phyloP scores from a whole-genome alignment of 2,797 vertebrate genomes.

The Carcharodon carcharias region DNA sequence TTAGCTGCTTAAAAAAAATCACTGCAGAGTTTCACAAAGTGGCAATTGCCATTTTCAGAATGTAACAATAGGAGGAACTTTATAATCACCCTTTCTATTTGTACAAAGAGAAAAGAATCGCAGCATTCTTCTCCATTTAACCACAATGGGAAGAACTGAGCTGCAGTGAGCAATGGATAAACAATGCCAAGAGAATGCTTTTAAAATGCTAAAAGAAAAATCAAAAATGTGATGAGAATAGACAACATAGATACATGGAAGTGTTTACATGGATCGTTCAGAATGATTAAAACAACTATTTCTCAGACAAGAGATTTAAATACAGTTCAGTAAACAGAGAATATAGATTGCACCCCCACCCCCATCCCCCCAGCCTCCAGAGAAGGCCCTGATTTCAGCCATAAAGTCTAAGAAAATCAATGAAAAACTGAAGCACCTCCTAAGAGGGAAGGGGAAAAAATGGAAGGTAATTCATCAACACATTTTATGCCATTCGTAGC shows the following conservation, averaged over 20 bases:
- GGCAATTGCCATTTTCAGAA: not conserved
- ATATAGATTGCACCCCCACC: not conserved
- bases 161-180: not conserved
- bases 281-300: not conserved
- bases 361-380: too few species aligned
- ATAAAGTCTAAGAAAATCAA: not conserved
- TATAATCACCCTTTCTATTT: not conserved
- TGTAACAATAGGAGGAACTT: not conserved
- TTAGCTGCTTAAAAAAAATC: not conserved
- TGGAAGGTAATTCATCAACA: not conserved
- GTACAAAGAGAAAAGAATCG: not conserved
- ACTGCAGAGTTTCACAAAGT: not conserved
- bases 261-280: not conserved
- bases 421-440: conserved; percentile 9
- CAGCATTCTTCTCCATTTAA: not conserved
- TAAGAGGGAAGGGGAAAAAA: not conserved
- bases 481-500: not conserved
- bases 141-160: not conserved
- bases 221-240: not conserved
- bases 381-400: not conserved
- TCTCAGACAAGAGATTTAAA: not conserved
- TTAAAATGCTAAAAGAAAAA: not conserved
- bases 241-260: not conserved
- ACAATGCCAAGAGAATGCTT: not conserved
- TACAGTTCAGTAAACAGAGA: not conserved